Conservation (phyloP, 2,888 invertebrate species). For the Cantharis rufa region DNA sequence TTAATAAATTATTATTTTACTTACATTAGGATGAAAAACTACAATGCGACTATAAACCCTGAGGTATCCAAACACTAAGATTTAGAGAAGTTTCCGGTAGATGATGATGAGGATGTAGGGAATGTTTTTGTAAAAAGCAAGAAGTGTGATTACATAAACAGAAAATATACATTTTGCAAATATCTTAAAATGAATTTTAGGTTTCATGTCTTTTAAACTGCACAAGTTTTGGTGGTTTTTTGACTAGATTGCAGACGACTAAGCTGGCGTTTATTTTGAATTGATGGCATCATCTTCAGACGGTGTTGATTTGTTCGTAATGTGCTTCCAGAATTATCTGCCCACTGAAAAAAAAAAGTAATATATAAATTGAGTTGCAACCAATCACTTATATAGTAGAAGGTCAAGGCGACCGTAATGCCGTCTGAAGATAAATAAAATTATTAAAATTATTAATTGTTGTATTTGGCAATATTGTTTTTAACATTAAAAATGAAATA, state of each 20-base stretch:
- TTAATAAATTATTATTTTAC: no score
- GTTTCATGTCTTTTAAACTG: constrained; percentile 43
- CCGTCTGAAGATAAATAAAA: no score
- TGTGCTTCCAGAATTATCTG: constrained; percentile 49
- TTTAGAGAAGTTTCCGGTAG: background rate
- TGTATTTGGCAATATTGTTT: no score
- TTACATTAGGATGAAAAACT: background rate
- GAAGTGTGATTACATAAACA: no score
- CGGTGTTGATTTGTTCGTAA: constrained; percentile 45
- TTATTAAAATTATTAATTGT: no score
- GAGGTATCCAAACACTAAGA: background rate
- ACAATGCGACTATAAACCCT: background rate
- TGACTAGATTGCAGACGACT: constrained; percentile 48
- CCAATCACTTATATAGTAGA: no score
- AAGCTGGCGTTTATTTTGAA: constrained; percentile 42
- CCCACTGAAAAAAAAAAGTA: constrained; percentile 41
- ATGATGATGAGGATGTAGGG: no score
- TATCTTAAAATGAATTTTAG: background rate
- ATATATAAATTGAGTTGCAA: background rate
- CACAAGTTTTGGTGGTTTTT: constrained; percentile 51
- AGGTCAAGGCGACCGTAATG: no score
- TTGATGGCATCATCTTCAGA: constrained; percentile 42
- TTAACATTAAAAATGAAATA: background rate
- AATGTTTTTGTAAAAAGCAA: background rate
- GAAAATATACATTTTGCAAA: background rate